Evolutionary conservation across 64 coral and sea anemone genomes (phyloP), one percentile per base, ranked within the genome.

Genomic region (Montipora cactus): DNA sequence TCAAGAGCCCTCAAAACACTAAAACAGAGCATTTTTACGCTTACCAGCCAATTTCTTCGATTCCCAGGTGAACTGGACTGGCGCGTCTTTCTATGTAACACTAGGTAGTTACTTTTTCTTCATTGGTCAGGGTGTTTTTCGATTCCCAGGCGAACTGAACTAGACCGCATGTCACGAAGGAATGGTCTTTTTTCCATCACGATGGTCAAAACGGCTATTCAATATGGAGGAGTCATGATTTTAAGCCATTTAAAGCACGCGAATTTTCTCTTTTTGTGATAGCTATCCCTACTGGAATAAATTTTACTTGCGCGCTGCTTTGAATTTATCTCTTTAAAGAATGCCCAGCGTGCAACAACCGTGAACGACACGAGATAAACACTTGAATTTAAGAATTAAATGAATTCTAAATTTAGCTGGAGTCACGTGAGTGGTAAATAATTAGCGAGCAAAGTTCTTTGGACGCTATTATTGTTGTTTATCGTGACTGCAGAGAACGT

Each of bases 351-450:
- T n/a, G 10, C 66, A 68, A 16, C 14, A 18, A 68, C 66, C 19
- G 20, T 73, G 19, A 37, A 73, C 2, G 74, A 13, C 74, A 76
- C 74, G 74, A 8, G 28, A 76, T 67, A 67, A 18, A 13, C 62
- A 67, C 62, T 67, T 10, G 23, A 76, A 44, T 76, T 37, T 3
- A 46, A 22, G 37, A 83, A 28, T 64, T 3, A 46, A 83, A 67
- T 59, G 67, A 70, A 85, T 70, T 85, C n/a, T 71, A 71, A 22
- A 18, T 19, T 25, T 20, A 19, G 44, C 1, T 13, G 5, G 47
- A 7, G 61, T 84, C 81, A 86, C 82, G 82, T 86, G 82, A 50
- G 45, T 13, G 13, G 21, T 6, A 71, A 72, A n/a, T 71, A 21
- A 8, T 71, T 71, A 71, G 20, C 4, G 68, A 71, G 10, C 18